Evolutionary conservation across 2,888 invertebrate genomes (phyloP), one percentile per base, ranked within the genome.

Genomic region (Drosophila colorata): DNA sequence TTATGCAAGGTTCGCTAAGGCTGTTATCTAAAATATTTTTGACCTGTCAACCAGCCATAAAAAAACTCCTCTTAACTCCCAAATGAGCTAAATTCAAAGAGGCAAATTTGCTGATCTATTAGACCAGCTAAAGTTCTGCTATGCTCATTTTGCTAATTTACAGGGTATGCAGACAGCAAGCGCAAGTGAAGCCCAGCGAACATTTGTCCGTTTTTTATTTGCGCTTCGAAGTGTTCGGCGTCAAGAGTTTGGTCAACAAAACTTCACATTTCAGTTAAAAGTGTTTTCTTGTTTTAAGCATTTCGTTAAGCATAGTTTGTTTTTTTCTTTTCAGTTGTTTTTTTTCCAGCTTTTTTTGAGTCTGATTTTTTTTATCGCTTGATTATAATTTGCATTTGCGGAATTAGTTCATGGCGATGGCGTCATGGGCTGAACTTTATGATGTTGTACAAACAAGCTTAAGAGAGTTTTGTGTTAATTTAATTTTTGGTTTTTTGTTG

Each of bases 401-500:
- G 64, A 75, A 75, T 75, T 72, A 56, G 75, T 75, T 76, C 75
- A 75, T 72, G 76, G 75, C 64, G 64, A 75, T 75, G 76, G 75
- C 75, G 59, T 67, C 67, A 69, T 69, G 48, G 59, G 43, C 61
- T 65, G 25, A 59, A 49, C 58, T 55, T 60, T 60, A 61, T 38
- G 65, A 43, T 48, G 47, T 41, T 52, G 38, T 51, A 37, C 43
- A 51, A 49, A 68, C 43, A 59, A 51, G 49, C 25, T 33, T 7
- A 61, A 57, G 63, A 58, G 52, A n/a, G 44, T 16, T 48, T 56
- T 33, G 38, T 9, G 25, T 20, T 5, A 11, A 31, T 31, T 11
- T 31, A 11, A 11, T 31, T 31, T 31, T 31, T 31, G 11, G 2
- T 31, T 31, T 31, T 31, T 31, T 31, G 11, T 11, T 0, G 11